These are phyloP conservation scores for Zosterops lateralis DNA, from an alignment of 2,113 vertebrate species.

Conservation along the genomic window DNA sequence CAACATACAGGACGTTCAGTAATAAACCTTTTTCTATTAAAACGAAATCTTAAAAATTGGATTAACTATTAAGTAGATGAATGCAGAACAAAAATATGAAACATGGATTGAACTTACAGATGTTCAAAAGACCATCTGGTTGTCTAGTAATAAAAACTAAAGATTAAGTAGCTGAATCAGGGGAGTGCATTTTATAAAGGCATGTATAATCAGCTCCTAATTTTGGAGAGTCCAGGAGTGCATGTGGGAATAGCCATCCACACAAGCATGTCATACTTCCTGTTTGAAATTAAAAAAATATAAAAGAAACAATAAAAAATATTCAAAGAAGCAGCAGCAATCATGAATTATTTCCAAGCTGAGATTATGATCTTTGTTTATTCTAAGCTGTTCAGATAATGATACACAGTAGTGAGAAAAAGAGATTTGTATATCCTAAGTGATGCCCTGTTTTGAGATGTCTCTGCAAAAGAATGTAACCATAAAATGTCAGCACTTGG, in stretches of 20 bases:
- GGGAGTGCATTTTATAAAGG: background rate
- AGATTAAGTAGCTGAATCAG: background rate
- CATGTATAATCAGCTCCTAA: background rate
- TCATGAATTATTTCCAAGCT: background rate
- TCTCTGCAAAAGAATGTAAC: background rate
- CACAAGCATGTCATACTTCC: background rate
- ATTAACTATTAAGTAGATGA: background rate
- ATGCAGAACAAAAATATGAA: background rate
- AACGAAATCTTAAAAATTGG: background rate
- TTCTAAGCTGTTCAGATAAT: background rate
- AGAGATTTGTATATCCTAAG: background rate
- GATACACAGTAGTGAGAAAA: background rate
- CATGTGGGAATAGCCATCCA: background rate
- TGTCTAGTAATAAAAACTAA: background rate
- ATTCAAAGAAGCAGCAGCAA: background rate
- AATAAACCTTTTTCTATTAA: background rate
- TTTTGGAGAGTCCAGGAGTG: background rate
- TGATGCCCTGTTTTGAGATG: background rate
- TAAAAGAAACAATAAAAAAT: background rate
- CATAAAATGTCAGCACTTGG: background rate
- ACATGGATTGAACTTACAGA: background rate
- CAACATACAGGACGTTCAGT: background rate
- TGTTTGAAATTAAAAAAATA: background rate
- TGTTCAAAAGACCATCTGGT: background rate
- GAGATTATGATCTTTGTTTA: background rate